Base-by-base conservation (phyloP, 2,888 invertebrate genomes). In the Epistrophella euchroma region DNA sequence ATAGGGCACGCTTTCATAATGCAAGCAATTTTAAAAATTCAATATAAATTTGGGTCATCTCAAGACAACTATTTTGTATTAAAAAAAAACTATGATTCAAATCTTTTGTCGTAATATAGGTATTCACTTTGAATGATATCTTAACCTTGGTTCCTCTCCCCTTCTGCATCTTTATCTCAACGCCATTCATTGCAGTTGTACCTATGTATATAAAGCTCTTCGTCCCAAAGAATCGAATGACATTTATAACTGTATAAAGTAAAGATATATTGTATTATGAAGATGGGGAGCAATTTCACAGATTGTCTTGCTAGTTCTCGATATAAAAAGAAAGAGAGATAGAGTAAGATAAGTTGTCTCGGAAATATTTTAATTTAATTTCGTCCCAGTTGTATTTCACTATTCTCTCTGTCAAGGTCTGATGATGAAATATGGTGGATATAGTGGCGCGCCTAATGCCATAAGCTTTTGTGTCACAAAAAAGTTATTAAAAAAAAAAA, bases 341-440 rank as follows among this genome's bases (percentile, higher is more conserved):
- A 58, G 50, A 66, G 15, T 4, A 28, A 50, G 72, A 85, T 85
- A 76, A 85, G 80, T 85, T 85, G 80, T 85, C 76, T 76, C 43
- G 76, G 73, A 80, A 76, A 85, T 85, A 85, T 80, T 80, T 80
- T 80, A 85, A 85, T 80, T 80, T 85, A 85, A 85, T 80, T 76
- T 76, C 76, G 22, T 58, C 72, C 66, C 79, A 66, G 43, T 62
- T 60, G 71, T 66, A 58, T 71, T 71, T 35, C 47, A 32, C 17
- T 19, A 22, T 55, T 32, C 35, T 32, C 19, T 35, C 25, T 40
- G 19, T 37, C 32, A 19, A 32, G 60, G 35, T 70, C 70, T 80
- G 70, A 64, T 40, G 55, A 32, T 43, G 35, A 35, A 43, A 43
- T 28, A 43, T 56, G 25, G 15, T 32, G 15, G 32, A n/a, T n/a